Percentiles rank a stretch among this genome's conserved stretches.
Evolutionary conservation across 2,888 invertebrate species (phyloP).

Genomic region (Andrena minutula): DNA sequence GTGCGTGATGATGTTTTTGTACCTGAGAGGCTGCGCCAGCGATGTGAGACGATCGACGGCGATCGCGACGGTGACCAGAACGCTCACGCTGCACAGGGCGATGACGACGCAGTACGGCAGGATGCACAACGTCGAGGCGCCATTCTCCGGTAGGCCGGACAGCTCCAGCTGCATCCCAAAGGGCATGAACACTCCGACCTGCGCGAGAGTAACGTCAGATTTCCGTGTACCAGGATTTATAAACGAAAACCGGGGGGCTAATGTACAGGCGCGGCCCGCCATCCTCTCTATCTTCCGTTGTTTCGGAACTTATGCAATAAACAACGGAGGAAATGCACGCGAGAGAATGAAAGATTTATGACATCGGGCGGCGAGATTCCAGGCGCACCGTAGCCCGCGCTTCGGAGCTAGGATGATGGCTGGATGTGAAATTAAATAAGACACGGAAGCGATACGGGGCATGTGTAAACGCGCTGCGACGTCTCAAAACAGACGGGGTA

Average conservation of each 20-base stretch:
- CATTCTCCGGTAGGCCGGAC: conserved; percentile 84
- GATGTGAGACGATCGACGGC: conserved; percentile 88
- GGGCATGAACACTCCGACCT: conserved; percentile 87
- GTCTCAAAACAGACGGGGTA: not conserved
- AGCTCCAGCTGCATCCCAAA: conserved; percentile 87
- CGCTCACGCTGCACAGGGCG: conserved; percentile 87
- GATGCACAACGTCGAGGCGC: conserved; percentile 86
- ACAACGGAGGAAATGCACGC: conserved; percentile 11
- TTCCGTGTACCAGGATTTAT: not conserved
- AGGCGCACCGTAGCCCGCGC: not conserved
- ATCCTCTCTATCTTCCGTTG: not conserved
- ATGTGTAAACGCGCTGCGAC: not conserved
- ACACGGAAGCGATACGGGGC: not conserved
- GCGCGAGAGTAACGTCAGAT: conserved; percentile 44
- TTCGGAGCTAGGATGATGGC: not conserved
- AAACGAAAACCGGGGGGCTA: not conserved
- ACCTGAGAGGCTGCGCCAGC: conserved; percentile 87
- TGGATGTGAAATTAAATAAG: conserved; percentile 11
- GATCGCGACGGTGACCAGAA: conserved; percentile 88
- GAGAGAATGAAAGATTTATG: conserved; percentile 24
- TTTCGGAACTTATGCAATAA: conserved; percentile 9
- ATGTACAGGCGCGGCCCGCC: not conserved
- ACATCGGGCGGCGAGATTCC: not conserved
- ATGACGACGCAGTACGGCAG: conserved; percentile 87
- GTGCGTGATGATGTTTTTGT: conserved; percentile 88